Conservation (phyloP, 2,113 vertebrate species). For the Thamnophis sirtalis region DNA sequence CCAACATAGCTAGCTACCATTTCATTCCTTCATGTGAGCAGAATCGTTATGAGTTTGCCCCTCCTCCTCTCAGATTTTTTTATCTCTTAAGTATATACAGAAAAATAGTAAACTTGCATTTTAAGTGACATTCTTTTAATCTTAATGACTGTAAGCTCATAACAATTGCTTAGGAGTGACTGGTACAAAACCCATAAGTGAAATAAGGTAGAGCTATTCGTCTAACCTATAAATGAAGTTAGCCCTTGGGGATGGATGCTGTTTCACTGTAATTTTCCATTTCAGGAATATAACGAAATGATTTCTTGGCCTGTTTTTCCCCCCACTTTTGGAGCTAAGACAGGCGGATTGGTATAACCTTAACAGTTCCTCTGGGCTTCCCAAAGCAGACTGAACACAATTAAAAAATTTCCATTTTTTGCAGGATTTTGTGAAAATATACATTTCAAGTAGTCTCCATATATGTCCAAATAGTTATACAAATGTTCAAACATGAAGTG, state of each 20-base stretch:
- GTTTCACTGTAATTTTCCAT: constrained; percentile 57
- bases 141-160: constrained; percentile 24
- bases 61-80: background rate
- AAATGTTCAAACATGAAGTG: background rate
- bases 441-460: background rate
- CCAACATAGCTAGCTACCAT: accelerated
- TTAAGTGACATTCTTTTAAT: constrained; percentile 36
- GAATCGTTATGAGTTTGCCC: background rate
- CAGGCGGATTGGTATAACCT: background rate
- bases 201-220: constrained; percentile 42
- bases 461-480: background rate
- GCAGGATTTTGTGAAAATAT: background rate
- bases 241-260: constrained; percentile 52
- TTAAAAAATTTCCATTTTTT: background rate
- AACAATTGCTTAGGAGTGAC: constrained; percentile 11
- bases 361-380: background rate
- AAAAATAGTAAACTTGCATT: constrained; percentile 24
- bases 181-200: constrained; percentile 29
- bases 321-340: constrained; percentile 44
- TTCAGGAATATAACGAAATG: constrained; percentile 61
- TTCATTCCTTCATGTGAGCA: background rate
- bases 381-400: background rate
- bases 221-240: constrained; percentile 53
- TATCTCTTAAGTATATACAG: background rate
- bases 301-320: constrained; percentile 44